phyloP scores from a whole-genome alignment of 2,888 invertebrate species.

The Allacma fusca region DNA sequence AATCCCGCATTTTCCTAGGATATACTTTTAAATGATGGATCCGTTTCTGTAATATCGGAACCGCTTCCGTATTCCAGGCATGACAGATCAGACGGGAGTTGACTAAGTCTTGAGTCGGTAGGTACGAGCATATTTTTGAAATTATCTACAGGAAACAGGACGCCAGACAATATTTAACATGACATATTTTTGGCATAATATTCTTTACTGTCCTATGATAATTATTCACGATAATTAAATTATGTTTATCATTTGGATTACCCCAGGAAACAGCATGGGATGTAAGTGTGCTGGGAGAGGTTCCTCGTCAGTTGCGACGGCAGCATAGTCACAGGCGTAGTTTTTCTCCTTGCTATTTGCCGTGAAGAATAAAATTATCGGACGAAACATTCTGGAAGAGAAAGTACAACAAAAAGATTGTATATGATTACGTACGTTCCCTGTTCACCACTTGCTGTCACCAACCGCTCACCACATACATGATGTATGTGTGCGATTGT shows the following conservation, averaged over 20 bases:
- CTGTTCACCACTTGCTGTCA: no score
- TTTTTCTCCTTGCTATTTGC: not conserved
- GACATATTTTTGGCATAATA: no score
- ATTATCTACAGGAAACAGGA: not conserved
- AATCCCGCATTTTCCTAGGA: constrained; percentile 24
- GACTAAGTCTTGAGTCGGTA: not conserved
- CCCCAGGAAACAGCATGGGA: constrained; percentile 19
- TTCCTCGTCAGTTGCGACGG: constrained; percentile 13
- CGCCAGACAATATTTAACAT: no score
- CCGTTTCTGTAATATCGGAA: not conserved
- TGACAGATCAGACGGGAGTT: constrained; percentile 19
- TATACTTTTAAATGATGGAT: constrained; percentile 18
- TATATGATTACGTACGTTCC: no score
- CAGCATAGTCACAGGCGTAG: not conserved
- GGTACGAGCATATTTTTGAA: constrained; percentile 2
- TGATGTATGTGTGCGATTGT: no score
- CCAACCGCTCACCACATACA: no score
- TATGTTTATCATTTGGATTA: not conserved
- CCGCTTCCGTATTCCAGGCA: not conserved
- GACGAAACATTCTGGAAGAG: constrained; percentile 30
- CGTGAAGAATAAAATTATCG: constrained; percentile 23
- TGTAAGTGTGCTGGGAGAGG: constrained; percentile 23
- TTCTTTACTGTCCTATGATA: no score
- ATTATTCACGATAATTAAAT: no score
- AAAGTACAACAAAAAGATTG: no score